Base-by-base conservation (phyloP, 2,888 invertebrate species). In the Nycteola revayana region DNA sequence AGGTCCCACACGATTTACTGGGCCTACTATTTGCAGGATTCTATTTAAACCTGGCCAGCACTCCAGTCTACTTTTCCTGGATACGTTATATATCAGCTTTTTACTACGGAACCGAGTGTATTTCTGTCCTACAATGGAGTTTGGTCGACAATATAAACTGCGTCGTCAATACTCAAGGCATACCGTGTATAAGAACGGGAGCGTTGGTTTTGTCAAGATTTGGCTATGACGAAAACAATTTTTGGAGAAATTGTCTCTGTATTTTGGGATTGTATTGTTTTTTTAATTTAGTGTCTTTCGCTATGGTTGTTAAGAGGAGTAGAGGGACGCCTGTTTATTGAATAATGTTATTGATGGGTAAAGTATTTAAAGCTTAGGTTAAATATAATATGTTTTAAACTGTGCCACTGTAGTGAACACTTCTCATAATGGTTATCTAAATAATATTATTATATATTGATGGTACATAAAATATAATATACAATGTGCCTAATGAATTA, bases 111-210 rank as follows among this genome's bases (percentile, higher is more conserved):
- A 90, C 92, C 17, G 94, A 94, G 61, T 92, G 92, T 1, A 76
- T 94, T n/a, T 93, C 93, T 10, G 90, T 93, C 31, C 76, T 91
- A 1, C 93, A 93, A 56, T 94, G 94, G 94, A 77, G 83, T 29
- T 75, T 90, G 41, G 88, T 93, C 2, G 75, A 86, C 9, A 68
- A 76, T 2, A 92, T 94, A 34, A 90, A 87, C 31, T 93, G 93
- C 48, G 78, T 7, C 2, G 14, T 90, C 0, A 57, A 78, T 20
- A 84, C 90, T 20, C 76, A 84, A 2, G 89, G 90, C 1, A 82
- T 90, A 36, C 92, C 92, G 0, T 93, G 93, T 49, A 86, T 93
- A 0, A 80, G 80, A 32, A 91, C 87, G 11, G 93, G 93, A 0
- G 49, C 79, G 5, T 91, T 89, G 38, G 93, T 93, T 0, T 60